Evolutionary conservation across 1,140 invertebrate genomes (phyloP), one percentile per base, ranked within the genome.

Genomic region (Calosoma granatense): DNA sequence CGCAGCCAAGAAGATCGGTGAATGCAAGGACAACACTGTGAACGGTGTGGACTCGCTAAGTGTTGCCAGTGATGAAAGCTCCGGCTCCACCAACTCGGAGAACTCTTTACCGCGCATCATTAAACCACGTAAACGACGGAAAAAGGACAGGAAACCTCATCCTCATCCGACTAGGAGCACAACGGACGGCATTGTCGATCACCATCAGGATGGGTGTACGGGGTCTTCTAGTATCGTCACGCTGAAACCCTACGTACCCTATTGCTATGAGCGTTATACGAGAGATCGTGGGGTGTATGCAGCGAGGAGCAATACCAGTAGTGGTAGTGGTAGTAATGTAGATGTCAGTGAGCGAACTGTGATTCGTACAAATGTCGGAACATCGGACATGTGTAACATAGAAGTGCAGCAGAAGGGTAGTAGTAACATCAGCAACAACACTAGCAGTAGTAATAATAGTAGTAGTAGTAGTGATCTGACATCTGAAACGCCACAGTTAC

Each of bases 111-210:
- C 90, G 20, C 77, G 90, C 47, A 90, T 92, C 53, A 92, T 92
- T 64, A 94, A 93, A 70, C 90, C 89, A 0, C 74, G 90, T 11
- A 94, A 94, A 68, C 78, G 90, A 17, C 81, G 89, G 65, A 94
- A 93, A 81, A 92, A 92, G 71, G 90, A 92, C 64, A 77, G 88
- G 54, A 90, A 90, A 68, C 84, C 85, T 19, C 75, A 71, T 1
- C 84, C 85, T 19, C 75, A 71, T 1, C 66, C 68, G 12, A 56
- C 54, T 55, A 59, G 63, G 62, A 63, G 56, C 61, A 53, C 55
- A 6, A 69, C 71, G 58, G 67, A 67, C 57, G 68, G 70, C 62
- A 60, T 68, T 20, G 65, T 69, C 55, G 54, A 60, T 14, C 63
- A 70, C 67, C 72, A 68, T 67, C 64, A 66, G 57, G 67, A 71